phyloP scores from a whole-genome alignment of 1,140 invertebrate genomes.

The Chymomyza costata region DNA sequence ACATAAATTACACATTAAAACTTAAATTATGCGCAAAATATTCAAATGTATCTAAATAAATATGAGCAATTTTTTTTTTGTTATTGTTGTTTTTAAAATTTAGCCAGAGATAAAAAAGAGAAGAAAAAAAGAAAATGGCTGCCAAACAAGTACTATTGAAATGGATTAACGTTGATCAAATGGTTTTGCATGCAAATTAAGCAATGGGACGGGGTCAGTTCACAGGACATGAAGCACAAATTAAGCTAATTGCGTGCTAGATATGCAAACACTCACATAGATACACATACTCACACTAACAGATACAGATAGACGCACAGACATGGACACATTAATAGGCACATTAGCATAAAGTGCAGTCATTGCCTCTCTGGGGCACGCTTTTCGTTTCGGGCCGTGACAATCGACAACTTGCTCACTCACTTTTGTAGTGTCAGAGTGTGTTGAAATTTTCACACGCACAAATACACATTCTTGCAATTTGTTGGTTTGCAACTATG shows the following conservation, averaged over 20 bases:
- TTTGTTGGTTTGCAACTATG: too few relatives aligned
- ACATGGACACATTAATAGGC: conserved; percentile 58
- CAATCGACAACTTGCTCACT: too few relatives aligned
- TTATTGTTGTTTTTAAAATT: too few relatives aligned
- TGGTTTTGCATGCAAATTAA: conserved; percentile 29
- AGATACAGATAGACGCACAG: neutral
- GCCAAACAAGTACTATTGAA: conserved; percentile 43
- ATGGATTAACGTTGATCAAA: conserved; percentile 67
- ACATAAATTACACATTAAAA: conserved; percentile 31
- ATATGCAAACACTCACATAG: conserved; percentile 48
- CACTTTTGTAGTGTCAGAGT: too few relatives aligned
- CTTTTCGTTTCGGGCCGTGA: too few relatives aligned
- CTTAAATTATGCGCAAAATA: conserved; percentile 58
- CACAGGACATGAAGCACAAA: conserved; percentile 48
- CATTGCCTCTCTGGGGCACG: too few relatives aligned
- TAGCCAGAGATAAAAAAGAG: conserved; percentile 18
- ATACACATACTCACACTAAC: too few relatives aligned
- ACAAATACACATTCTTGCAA: too few relatives aligned
- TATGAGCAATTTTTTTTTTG: conserved; percentile 63
- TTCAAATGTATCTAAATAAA: conserved; percentile 72
- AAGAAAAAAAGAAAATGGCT: conserved; percentile 23
- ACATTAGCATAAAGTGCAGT: conserved; percentile 54
- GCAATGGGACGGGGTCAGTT: neutral
- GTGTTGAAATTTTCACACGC: too few relatives aligned
- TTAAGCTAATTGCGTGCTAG: conserved; percentile 68